Evolutionary conservation across 2,888 invertebrate species (phyloP).

Genomic region (Oconnorella tubifera): DNA sequence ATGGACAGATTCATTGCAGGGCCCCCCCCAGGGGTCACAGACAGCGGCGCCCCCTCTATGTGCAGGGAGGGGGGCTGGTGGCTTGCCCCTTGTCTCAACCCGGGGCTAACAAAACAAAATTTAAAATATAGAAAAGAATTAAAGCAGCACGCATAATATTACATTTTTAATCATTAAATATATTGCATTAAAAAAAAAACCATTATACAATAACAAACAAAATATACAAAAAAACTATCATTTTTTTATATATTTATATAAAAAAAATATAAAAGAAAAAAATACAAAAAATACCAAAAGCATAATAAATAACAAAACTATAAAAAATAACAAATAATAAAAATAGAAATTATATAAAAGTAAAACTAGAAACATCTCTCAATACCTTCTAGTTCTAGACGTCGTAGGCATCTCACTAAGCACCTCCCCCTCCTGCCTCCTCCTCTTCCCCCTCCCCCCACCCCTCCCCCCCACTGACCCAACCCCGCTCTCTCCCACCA

Average conservation of each 20-base stretch:
- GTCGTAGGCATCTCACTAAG: neutral
- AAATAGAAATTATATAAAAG: neutral
- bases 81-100: no score
- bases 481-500: neutral
- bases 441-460: neutral
- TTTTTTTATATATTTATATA: neutral
- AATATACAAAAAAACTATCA: no score
- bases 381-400: neutral
- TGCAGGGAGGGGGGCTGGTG: no score
- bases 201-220: no score
- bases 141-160: no score
- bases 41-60: no score
- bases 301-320: neutral
- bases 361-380: neutral
- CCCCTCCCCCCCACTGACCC: neutral
- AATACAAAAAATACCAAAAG: neutral
- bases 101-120: no score
- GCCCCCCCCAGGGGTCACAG: no score
- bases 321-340: neutral
- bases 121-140: no score
- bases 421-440: neutral
- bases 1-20: no score
- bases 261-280: neutral
- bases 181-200: no score
- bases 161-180: no score